Base-by-base conservation (phyloP, 1,140 invertebrate genomes). In the Triops longicaudatus region DNA sequence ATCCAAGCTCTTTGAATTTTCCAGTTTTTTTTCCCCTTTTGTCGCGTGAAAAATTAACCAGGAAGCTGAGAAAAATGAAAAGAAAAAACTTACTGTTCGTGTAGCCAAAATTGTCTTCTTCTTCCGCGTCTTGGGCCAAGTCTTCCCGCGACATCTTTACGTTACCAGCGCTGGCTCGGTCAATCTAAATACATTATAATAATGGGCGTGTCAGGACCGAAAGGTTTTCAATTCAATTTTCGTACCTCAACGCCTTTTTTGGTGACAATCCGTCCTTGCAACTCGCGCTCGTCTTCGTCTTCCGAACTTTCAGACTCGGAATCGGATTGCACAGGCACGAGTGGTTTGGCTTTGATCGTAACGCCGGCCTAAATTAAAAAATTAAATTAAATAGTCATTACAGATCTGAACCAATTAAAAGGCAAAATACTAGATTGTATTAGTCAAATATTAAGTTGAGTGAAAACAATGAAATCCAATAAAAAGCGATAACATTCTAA, bases 21-120 rank as follows among this genome's bases (percentile, higher is more conserved):
- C n/a, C n/a, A n/a, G n/a, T n/a, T n/a, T n/a, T n/a, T n/a, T n/a
- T n/a, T n/a, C n/a, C n/a, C n/a, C n/a, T n/a, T n/a, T n/a, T n/a
- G n/a, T n/a, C n/a, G n/a, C n/a, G n/a, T n/a, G n/a, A n/a, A n/a
- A n/a, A n/a, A n/a, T n/a, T n/a, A n/a, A n/a, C n/a, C n/a, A n/a
- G 31, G 31, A 37, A 37, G 2, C 31, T 7, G 10, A 22, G 5
- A 63, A 63, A 22, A n/a, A 17, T 14, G 22, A 63, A 17, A n/a
- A 76, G 41, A 73, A 27, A 72, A 26, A 74, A 91, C 92, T 93
- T 87, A 98, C 96, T 91, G 82, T 85, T 86, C 6, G 96, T 98
- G 85, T 98, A 98, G 37, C 95, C 95, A 84, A 92, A 97, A 77
- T 93, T 89, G 82, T 97, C 94, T 10, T 89, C 86, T 83, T 96